Base-by-base conservation (phyloP, 2,113 vertebrate species). In the Trachemys scripta region DNA sequence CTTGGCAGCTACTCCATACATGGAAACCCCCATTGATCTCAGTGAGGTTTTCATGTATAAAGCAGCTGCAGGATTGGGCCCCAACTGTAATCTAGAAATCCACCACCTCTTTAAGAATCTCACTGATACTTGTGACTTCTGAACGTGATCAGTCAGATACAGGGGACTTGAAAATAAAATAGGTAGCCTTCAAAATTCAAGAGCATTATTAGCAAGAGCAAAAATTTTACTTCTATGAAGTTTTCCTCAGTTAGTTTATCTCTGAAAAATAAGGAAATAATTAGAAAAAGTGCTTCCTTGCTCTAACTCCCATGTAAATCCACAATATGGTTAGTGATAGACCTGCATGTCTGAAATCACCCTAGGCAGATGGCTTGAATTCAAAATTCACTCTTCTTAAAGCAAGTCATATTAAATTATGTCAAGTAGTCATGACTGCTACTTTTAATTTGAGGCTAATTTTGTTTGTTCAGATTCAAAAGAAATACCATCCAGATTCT, bases 371-470 rank as follows among this genome's bases (percentile, higher is more conserved):
- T 47, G 81, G 91, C 50, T 93, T 96, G 65, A 87, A 86, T 92
- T 95, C 57, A 90, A 95, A 95, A 87, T 83, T 51, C 90, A 50
- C 53, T 90, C 1, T 0, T 95, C 79, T 80, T 96, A 88, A 95
- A 88, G 82, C 50, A 65, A 90, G 82, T 96, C 91, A 87, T 72
- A 84, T 89, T 94, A 93, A 92, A 49, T 72, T 90, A 80, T 84
- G 82, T 10, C 89, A 94, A 95, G 87, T 90, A 90, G 45, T 16
- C 95, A 85, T 86, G 95, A 95, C 54, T 45, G 62, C 84, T 96
- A 93, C 75, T 95, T n/a, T 81, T 85, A 90, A 89, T 78, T 91
- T 53, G 65, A n/a, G 16, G 16, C 19, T 17, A 92, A 89, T 87
- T 86, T 94, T 81, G 76, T 16, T 5, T 79, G 91, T 79, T 80